Base-by-base conservation (phyloP, 1,140 invertebrate species). In the Cotesia glomerata region DNA sequence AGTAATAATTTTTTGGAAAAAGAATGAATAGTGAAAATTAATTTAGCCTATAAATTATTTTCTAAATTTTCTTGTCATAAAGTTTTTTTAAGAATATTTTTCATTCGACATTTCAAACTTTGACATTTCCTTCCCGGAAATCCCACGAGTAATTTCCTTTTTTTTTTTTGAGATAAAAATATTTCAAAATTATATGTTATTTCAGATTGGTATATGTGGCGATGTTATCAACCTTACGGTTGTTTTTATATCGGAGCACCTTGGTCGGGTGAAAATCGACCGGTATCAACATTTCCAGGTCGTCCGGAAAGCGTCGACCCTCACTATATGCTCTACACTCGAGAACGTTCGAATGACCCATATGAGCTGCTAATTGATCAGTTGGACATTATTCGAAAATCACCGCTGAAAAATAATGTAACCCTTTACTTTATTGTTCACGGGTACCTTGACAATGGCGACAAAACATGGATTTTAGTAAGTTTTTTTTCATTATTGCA, bases 371-470 rank as follows among this genome's bases (percentile, higher is more conserved):
- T 91, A 75, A 89, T 93, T 35, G 90, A 93, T 75, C 87, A 92
- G 75, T 88, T 85, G 4, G 88, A 90, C 4, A 90, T 89, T 18
- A 89, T 94, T 34, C 84, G 78, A 18, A 82, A 85, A 51, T 86
- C 91, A 13, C 90, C 89, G 52, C 85, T 94, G 0, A 89, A 91
- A 78, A 86, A 89, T 1, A 79, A 84, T 3, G 89, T 89, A 14
- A 91, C 91, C 32, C 89, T 93, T 51, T 95, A 92, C 78, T 89
- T 96, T 71, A 91, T 97, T 39, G 90, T 92, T 8, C 95, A 97
- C 78, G 95, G 95, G 5, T 97, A 95, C 79, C 84, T 96, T 39
- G 95, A 97, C 78, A 91, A 92, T 56, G 94, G 95, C 4, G 89
- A 92, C 72, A 92, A 93, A 76, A 85, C 88, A 36, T 96, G 95